phyloP scores from a whole-genome alignment of 2,113 vertebrate species.

The Xenus cinereus region DNA sequence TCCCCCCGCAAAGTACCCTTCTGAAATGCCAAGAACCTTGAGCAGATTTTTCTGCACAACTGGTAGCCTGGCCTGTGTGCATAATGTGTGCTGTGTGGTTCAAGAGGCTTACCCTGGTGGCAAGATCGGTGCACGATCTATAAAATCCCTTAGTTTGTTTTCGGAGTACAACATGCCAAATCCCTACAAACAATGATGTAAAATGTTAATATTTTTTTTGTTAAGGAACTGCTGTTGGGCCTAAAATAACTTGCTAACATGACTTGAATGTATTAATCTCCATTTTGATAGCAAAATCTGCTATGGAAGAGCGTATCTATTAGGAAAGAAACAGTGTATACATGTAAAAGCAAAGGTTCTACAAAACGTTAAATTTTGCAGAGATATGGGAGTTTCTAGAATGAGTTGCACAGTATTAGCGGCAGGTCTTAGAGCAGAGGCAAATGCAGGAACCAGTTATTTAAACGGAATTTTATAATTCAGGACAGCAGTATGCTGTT shows the following conservation, averaged over 20 bases:
- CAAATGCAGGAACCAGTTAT: not conserved
- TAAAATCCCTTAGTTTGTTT: conserved; percentile 23
- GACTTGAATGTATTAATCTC: not conserved
- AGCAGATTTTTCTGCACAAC: not conserved
- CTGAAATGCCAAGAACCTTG: not conserved
- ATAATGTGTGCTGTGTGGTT: not conserved
- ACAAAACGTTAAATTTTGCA: not conserved
- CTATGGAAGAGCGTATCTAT: not conserved
- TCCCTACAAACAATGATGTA: not conserved
- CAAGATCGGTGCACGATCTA: not conserved
- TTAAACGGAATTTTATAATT: not conserved
- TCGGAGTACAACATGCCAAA: not conserved
- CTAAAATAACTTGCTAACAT: not conserved
- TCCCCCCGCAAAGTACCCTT: fast-evolving
- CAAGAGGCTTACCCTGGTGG: conserved; percentile 32
- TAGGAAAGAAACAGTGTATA: not conserved
- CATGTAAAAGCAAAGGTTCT: not conserved
- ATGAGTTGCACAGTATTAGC: not conserved
- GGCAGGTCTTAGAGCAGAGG: not conserved
- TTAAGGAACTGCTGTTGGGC: not conserved
- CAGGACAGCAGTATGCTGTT: not conserved
- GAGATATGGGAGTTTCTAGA: not conserved
- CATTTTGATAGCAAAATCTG: not conserved
- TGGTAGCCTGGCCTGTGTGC: not conserved
- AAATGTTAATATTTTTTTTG: not conserved